phyloP scores from a whole-genome alignment of 1,140 invertebrate genomes.

The Gonioctena quinquepunctata region DNA sequence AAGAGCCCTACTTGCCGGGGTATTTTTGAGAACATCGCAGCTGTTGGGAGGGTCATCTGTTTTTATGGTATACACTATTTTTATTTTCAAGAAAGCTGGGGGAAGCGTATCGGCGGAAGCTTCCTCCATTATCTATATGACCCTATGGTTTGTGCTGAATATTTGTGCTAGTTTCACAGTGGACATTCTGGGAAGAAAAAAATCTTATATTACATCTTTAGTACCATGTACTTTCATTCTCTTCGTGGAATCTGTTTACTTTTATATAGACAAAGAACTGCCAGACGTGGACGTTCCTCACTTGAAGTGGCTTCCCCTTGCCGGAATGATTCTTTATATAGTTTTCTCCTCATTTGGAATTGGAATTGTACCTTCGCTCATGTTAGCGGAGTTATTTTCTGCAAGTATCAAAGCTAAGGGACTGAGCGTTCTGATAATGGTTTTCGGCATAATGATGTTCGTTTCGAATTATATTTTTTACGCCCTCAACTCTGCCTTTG shows the following conservation, averaged over 20 bases:
- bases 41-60: constrained; percentile 29
- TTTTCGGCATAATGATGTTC: constrained; percentile 36
- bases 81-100: constrained; percentile 46
- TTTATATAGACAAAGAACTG: constrained; percentile 56
- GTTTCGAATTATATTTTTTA: constrained; percentile 51
- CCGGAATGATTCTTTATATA: constrained; percentile 43
- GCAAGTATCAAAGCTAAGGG: constrained; percentile 47
- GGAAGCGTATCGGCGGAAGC: constrained; percentile 26
- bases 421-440: constrained; percentile 35
- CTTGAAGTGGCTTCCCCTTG: constrained; percentile 41
- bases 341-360: constrained; percentile 37
- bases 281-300: constrained; percentile 38
- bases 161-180: constrained; percentile 65
- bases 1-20: constrained; percentile 35
- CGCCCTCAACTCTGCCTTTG: constrained; percentile 59
- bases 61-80: constrained; percentile 37
- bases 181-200: constrained; percentile 71
- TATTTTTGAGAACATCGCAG: constrained; percentile 32
- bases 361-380: constrained; percentile 40
- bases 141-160: constrained; percentile 67
- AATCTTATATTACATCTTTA: constrained; percentile 66
- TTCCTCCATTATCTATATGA: constrained; percentile 37
- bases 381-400: constrained; percentile 47
- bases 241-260: constrained; percentile 63
- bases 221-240: constrained; percentile 60